phyloP scores from a whole-genome alignment of 2,113 vertebrate species.

The Elachura formosa region DNA sequence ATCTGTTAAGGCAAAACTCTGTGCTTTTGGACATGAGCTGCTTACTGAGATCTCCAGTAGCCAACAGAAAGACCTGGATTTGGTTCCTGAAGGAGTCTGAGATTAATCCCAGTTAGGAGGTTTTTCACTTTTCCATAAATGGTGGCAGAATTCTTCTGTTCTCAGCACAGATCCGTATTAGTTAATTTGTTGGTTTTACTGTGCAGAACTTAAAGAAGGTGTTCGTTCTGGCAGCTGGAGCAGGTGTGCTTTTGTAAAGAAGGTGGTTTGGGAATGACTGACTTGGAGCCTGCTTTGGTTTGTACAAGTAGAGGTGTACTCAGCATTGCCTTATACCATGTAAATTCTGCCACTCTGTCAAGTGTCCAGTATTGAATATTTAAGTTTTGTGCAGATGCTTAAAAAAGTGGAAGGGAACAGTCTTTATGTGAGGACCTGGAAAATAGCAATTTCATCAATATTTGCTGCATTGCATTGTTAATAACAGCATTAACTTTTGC shows the following conservation, averaged over 20 bases:
- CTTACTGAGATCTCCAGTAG: neutral
- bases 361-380: neutral
- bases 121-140: neutral
- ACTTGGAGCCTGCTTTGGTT: neutral
- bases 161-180: neutral
- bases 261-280: neutral
- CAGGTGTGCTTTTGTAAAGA: neutral
- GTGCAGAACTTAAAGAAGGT: neutral
- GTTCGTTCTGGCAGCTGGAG: neutral
- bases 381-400: neutral
- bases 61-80: neutral
- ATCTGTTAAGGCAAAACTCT: neutral
- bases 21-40: neutral
- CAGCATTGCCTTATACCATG: neutral
- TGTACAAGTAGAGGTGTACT: neutral
- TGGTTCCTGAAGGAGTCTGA: neutral
- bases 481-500: neutral
- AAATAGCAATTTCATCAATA: neutral
- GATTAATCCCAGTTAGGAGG: neutral
- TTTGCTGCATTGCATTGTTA: neutral
- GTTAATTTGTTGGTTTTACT: neutral
- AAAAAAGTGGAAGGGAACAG: neutral
- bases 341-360: neutral
- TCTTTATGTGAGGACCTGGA: neutral
- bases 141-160: neutral